Evolutionary conservation across 2,888 invertebrate genomes (phyloP).

Genomic region (Chirona hameri): DNA sequence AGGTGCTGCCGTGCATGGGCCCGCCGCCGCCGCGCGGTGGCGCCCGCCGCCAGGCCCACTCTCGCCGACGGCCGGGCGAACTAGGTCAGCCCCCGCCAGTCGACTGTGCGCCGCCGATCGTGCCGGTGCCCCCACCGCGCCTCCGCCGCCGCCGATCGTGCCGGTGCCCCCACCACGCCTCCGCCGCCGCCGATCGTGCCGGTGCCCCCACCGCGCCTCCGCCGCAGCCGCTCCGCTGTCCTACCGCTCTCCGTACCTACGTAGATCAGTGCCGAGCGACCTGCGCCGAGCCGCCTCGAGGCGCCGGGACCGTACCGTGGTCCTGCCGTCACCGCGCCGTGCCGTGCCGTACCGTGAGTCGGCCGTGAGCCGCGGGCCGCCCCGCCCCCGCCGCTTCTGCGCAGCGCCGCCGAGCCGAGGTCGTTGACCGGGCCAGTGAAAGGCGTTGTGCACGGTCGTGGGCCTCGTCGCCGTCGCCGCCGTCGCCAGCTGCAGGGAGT

Average conservation of each 20-base stretch:
- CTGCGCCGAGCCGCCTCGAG: too few species aligned
- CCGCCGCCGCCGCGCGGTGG: neutral
- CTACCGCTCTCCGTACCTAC: neutral
- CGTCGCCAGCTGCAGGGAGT: too few species aligned
- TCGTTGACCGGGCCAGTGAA: neutral
- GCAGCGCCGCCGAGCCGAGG: neutral
- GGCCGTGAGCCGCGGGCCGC: neutral
- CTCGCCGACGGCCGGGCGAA: conserved; percentile 4
- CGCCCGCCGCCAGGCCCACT: neutral
- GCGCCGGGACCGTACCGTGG: neutral
- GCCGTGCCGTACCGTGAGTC: neutral
- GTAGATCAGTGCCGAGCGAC: too few species aligned
- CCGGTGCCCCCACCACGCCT: neutral
- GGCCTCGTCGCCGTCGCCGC: too few species aligned
- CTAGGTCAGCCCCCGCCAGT: neutral
- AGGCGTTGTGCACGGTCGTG: neutral
- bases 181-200: neutral
- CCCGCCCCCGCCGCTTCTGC: neutral
- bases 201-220: neutral
- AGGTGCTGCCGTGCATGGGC: neutral
- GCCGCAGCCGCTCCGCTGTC: neutral
- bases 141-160: neutral
- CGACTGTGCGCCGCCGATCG: neutral
- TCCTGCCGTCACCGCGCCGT: neutral
- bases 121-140: neutral